A percentile compares a stretch with the other conserved stretches of the same genome.
phyloP scores from a whole-genome alignment of 2,797 vertebrate genomes.

The Gila robusta region DNA sequence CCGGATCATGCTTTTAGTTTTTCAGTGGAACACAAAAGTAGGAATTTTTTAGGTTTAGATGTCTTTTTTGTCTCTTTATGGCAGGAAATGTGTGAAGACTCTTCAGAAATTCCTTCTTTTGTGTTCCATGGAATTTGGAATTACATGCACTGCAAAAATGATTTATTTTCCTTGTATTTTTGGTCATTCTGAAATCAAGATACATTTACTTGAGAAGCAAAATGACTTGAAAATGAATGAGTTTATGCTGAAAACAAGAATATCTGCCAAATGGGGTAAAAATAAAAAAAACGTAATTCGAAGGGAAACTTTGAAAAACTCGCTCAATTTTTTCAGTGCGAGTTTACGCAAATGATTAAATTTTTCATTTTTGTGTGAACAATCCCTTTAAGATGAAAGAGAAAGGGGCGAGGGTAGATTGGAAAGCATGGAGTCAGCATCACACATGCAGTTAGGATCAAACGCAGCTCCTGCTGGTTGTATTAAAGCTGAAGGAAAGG shows the following conservation, averaged over 20 bases:
- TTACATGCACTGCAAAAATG: neutral
- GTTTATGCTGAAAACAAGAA: neutral
- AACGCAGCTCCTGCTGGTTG: slow-evolving; percentile 78
- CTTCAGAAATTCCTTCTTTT: neutral
- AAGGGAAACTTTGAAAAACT: too few relatives aligned
- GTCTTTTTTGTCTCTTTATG: neutral
- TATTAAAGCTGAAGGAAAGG: slow-evolving; percentile 71
- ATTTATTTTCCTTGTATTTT: neutral
- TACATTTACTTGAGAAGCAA: neutral
- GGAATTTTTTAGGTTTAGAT: neutral
- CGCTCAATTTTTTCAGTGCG: too few relatives aligned
- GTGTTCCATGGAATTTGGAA: neutral
- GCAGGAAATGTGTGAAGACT: neutral
- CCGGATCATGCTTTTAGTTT: neutral
- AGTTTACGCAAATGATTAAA: too few relatives aligned
- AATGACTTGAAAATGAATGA: neutral
- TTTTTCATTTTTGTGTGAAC: neutral
- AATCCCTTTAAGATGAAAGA: neutral
- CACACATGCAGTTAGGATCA: slow-evolving; percentile 81
- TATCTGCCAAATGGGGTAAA: too few relatives aligned
- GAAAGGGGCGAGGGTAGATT: slow-evolving; percentile 64
- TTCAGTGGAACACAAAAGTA: neutral
- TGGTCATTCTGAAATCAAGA: neutral
- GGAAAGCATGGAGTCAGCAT: slow-evolving; percentile 76
- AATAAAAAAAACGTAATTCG: neutral